Evolutionary conservation across 2,888 invertebrate genomes (phyloP), one percentile per base, ranked within the genome.

Genomic region (Girardia tigrina): DNA sequence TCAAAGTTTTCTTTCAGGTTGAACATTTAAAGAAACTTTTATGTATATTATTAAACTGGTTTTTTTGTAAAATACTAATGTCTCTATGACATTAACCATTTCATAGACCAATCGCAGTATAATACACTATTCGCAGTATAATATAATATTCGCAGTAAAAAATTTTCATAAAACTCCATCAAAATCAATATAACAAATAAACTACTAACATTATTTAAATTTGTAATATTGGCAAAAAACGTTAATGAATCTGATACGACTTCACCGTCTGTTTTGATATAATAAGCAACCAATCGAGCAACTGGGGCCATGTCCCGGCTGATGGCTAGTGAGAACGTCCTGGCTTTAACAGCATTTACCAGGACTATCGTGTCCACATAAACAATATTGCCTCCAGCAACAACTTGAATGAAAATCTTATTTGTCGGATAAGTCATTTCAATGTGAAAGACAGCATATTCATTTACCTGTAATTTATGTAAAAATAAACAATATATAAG

Each of bases 141-240:
- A n/a, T n/a, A n/a, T n/a, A n/a, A n/a, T n/a, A n/a, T n/a, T n/a
- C n/a, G n/a, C n/a, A n/a, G n/a, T n/a, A n/a, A n/a, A n/a, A n/a
- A n/a, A n/a, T n/a, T n/a, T n/a, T n/a, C n/a, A n/a, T n/a, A n/a
- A n/a, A n/a, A n/a, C n/a, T n/a, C n/a, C n/a, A n/a, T n/a, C n/a
- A n/a, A n/a, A n/a, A n/a, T n/a, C n/a, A n/a, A n/a, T n/a, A n/a
- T n/a, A n/a, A n/a, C n/a, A n/a, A n/a, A n/a, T n/a, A n/a, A n/a
- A n/a, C n/a, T n/a, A n/a, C n/a, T n/a, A n/a, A 90, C 90, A 82
- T 93, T 92, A 83, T 95, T 94, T 77, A 92, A 85, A 0, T 92
- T 91, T 79, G 94, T 91, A 77, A 94, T 94, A 85, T 94, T 92
- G 28, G 95, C 94, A 0, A 93, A 92, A 87, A 94, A 93, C n/a